phyloP scores from a whole-genome alignment of 2,888 invertebrate species.

The Trypoxylon attenuatum region DNA sequence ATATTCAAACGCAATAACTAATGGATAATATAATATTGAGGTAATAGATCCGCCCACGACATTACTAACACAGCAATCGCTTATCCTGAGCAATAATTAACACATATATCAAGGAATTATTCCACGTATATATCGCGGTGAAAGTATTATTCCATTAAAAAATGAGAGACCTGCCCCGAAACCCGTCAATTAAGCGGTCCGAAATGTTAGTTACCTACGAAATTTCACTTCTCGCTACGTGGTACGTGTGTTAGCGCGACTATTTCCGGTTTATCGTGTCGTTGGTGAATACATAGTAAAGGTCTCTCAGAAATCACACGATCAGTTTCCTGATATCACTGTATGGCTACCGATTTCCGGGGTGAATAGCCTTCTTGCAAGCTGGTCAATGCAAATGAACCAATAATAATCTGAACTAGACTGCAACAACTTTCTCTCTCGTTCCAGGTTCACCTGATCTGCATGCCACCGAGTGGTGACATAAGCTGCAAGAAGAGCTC shows the following conservation, averaged over 20 bases:
- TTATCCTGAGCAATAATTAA: too few relatives aligned
- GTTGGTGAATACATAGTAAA: not conserved
- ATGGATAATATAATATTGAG: too few relatives aligned
- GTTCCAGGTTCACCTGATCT: slow-evolving; percentile 89
- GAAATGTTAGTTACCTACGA: slow-evolving; percentile 13
- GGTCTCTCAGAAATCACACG: slow-evolving; percentile 25
- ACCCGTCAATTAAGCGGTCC: not conserved
- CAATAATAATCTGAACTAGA: not conserved
- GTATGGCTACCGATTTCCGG: slow-evolving; percentile 28
- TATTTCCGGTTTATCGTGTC: slow-evolving; percentile 22
- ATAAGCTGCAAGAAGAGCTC: slow-evolving; percentile 93
- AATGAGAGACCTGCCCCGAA: slow-evolving; percentile 1
- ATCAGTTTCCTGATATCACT: slow-evolving; percentile 25
- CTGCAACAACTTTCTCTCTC: slow-evolving; percentile 36
- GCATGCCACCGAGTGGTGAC: slow-evolving; percentile 93
- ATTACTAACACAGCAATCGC: too few relatives aligned
- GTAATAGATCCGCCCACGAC: too few relatives aligned
- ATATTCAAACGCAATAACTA: too few relatives aligned
- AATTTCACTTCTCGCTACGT: slow-evolving; percentile 32
- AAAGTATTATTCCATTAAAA: slow-evolving; percentile 6
- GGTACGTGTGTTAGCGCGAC: slow-evolving; percentile 6
- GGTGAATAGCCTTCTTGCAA: slow-evolving; percentile 31
- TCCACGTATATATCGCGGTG: not conserved
- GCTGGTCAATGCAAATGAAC: slow-evolving; percentile 11
- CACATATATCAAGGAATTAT: too few relatives aligned